Evolutionary conservation across 2,797 vertebrate genomes (phyloP), one percentile per base, ranked within the genome.

Genomic region (Sebastes matsubarae): DNA sequence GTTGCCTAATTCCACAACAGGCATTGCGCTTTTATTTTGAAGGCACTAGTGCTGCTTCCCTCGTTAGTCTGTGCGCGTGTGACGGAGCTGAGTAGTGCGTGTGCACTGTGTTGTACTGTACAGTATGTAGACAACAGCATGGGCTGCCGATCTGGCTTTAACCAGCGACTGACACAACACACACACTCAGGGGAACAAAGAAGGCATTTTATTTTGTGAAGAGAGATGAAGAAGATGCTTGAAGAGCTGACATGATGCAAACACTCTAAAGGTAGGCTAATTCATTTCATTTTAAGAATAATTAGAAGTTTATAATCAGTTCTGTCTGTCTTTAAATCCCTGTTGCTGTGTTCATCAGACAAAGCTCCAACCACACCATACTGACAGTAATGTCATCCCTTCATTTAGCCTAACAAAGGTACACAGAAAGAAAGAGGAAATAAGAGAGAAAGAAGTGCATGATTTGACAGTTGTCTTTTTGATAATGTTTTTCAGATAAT

Each of bases 1-100:
- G 13, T 18, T 69, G 4, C 2, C 13, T 1, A 27, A 52, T 68
- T 72, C 20, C 30, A 42, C 46, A 68, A n/a, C 16, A 38, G 3
- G n/a, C 3, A 14, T 22, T 27, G 10, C 10, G 6, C 85, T 88
- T 86, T 88, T 88, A 90, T 76, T 88, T 63, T 88, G 77, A 90
- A 90, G 65, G 66, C 16, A n/a, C 7, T 8, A 6, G 25, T 18
- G 34, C 68, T 25, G 20, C 27, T 80, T 72, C 64, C 66, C 2
- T 10, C 13, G 14, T 67, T 3, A 1, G 22, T 69, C 2, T 58
- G 55, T 59, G 68, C 5, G 12, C 2, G 29, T 30, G 12, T 79
- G 83, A 71, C 42, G 6, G 59, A 60, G 60, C 34, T 25, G 11
- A 24, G 34, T 64, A 22, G 66, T 64, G 5, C 24, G 78, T 9